Conservation (phyloP, 2,797 vertebrate species). For the Tarsius wallacei region DNA sequence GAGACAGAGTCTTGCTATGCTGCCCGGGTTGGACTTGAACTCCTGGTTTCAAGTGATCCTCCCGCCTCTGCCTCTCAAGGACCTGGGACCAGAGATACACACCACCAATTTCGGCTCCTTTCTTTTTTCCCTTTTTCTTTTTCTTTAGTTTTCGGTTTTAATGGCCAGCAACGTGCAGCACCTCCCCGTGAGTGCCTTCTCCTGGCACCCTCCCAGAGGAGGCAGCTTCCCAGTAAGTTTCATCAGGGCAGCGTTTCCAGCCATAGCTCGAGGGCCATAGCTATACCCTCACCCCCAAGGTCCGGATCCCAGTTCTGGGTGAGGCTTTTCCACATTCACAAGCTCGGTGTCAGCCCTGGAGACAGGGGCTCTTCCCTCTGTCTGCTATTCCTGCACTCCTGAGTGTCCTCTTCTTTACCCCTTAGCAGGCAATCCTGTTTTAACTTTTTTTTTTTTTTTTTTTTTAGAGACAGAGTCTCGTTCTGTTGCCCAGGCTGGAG, state of each 20-base stretch:
- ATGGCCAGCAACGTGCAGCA: neutral
- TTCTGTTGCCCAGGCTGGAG: neutral
- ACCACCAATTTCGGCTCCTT: too few species aligned
- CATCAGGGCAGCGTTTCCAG: neutral
- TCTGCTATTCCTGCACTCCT: neutral
- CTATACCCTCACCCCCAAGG: neutral
- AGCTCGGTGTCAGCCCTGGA: fast-evolving
- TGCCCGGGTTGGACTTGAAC: neutral
- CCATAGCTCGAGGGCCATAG: neutral
- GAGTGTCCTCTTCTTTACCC: neutral
- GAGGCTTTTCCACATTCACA: neutral
- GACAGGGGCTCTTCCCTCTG: neutral
- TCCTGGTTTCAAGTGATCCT: neutral
- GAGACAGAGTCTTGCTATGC: neutral
- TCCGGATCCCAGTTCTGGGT: neutral
- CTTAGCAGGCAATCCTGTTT: neutral
- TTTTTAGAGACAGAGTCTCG: neutral
- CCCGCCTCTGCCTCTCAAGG: neutral
- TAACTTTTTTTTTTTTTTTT: neutral
- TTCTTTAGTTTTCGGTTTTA: neutral
- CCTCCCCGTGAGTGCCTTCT: neutral
- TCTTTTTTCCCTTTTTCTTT: neutral
- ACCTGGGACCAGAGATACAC: neutral
- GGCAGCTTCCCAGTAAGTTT: neutral
- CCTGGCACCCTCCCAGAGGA: neutral